A percentile compares a stretch with the other conserved stretches of the same genome.
Conservation (phyloP, 2,797 vertebrate genomes). For the Gallinago solitaria region DNA sequence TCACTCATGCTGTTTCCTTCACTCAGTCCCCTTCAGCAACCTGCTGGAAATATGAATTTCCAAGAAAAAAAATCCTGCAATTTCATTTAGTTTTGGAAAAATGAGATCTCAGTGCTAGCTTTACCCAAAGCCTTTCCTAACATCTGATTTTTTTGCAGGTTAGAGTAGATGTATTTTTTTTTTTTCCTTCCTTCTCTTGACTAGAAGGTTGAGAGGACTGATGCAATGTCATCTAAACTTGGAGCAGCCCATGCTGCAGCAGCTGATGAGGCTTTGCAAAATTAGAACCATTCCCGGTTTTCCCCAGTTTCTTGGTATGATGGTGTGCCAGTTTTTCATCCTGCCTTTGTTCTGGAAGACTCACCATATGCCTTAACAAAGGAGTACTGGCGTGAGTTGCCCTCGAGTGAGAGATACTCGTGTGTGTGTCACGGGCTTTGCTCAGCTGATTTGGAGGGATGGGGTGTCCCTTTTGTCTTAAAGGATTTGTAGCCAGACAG, state of each 20-base stretch:
- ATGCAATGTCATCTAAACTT: background rate
- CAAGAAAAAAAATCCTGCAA: background rate
- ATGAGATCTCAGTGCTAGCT: background rate
- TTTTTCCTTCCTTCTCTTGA: background rate
- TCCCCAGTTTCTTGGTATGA: background rate
- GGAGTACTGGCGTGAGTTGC: accelerated
- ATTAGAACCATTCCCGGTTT: background rate
- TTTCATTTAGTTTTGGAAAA: background rate
- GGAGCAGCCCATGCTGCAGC: background rate
- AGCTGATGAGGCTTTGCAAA: background rate
- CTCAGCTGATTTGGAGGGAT: background rate
- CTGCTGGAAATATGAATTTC: background rate
- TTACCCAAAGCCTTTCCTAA: background rate
- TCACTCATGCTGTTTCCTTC: background rate
- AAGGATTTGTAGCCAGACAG: background rate
- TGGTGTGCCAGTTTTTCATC: background rate
- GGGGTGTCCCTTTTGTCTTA: background rate
- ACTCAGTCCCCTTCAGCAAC: background rate
- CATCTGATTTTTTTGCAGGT: background rate
- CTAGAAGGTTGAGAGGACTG: background rate
- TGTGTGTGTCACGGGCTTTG: background rate
- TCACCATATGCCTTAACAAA: background rate
- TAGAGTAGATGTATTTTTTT: background rate
- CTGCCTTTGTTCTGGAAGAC: background rate
- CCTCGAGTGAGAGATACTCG: background rate